Evolutionary conservation across 1,140 invertebrate species (phyloP), one percentile per base, ranked within the genome.

Genomic region (Drosophila takahashii): DNA sequence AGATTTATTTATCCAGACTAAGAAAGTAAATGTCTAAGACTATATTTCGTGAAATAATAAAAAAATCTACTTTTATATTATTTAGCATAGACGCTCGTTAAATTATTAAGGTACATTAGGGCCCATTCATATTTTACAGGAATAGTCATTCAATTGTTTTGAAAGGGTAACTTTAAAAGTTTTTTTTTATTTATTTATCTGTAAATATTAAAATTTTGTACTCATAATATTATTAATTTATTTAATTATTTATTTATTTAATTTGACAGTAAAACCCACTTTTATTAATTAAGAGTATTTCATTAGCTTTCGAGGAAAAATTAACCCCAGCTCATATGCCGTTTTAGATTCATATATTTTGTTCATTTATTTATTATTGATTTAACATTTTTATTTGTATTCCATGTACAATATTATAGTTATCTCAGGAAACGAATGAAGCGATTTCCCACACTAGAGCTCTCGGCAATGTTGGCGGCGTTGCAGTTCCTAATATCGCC

Each of bases 401-500:
- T n/a, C 15, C 1, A 22, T 4, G 48, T 42, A 60, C 16, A 37
- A 37, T 29, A 8, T 11, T 4, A 16, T 11, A 48, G 0, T 60
- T 81, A 71, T 34, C 37, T 60, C 15, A 86, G 32, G 36, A 87
- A 81, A 1, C 81, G 74, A 48, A 75, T 67, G 15, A 87, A 81
- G 10, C 83, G 78, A 50, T 75, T 87, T 50, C 60, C 78, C 10
- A 29, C 8, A 4, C 13, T 65, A 1, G 65, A 70, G 27, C 72
- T 76, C 2, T 42, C 10, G 7, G 51, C 39, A 45, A 91, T 67
- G 11, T 87, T 77, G 4, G 73, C 65, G 8, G 56, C 67, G 57
- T 91, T 91, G 62, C 90, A 91, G 41, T 61, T 75, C 3, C 52
- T 62, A 1, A 91, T 58, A 22, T 91, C 90, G 0, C 80, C 90